Percentiles rank a stretch among this genome's conserved stretches.
These are phyloP conservation scores for Prochilodus magdalenae DNA, from an alignment of 2,113 vertebrate species.

Conservation along the genomic window DNA sequence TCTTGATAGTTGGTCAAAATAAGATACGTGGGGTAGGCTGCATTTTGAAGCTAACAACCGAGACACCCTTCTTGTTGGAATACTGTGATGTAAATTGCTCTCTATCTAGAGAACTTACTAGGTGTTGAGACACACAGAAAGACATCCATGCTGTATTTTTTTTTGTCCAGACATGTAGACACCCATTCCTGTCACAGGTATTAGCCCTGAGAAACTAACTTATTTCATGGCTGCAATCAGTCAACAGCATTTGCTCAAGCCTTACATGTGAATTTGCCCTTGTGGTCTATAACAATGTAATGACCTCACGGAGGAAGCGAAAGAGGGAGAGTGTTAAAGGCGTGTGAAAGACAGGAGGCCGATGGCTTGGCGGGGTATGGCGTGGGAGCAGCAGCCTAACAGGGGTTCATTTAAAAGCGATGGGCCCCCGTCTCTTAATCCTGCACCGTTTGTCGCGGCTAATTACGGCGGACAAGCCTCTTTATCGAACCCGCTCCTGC, in stretches of 20 bases:
- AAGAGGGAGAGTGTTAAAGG: constrained; percentile 14
- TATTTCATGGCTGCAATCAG: constrained; percentile 1
- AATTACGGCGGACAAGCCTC: constrained; percentile 99
- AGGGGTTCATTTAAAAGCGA: constrained; percentile 66
- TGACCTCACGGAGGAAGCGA: constrained; percentile 4
- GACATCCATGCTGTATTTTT: no score
- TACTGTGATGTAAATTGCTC: no score
- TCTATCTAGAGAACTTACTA: no score
- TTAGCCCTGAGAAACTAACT: background rate
- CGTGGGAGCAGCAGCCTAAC: constrained; percentile 45
- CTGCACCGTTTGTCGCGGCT: constrained; percentile 87
- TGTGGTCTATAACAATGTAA: background rate
- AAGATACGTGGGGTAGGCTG: no score
- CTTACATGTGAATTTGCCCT: background rate
- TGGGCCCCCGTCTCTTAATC: constrained; percentile 80
- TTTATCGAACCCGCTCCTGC: constrained; percentile 98
- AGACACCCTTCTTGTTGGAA: no score
- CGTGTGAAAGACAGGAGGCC: constrained; percentile 44
- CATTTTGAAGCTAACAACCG: no score
- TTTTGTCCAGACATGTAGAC: no score
- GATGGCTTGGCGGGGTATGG: constrained; percentile 6
- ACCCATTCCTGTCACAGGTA: background rate
- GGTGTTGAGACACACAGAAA: no score
- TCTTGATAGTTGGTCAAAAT: no score
- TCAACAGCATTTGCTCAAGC: background rate